Percentiles rank a stretch among this genome's conserved stretches.
These are phyloP conservation scores for Axea sp. DNA, from an alignment of 2,888 invertebrate species.

Conservation along the genomic window DNA sequence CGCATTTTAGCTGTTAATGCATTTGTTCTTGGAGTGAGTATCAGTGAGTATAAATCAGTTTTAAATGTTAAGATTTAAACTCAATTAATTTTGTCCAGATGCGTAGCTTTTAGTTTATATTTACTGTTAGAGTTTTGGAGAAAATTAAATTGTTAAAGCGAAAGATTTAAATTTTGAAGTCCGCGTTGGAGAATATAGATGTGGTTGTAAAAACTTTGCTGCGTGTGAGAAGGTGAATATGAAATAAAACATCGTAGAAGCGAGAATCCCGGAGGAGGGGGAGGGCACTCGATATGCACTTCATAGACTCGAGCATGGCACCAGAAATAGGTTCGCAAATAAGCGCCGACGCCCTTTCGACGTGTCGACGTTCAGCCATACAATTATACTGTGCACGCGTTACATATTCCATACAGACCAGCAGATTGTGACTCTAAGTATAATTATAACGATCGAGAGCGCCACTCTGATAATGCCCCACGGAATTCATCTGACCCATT, in stretches of 20 bases:
- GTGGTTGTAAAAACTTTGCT: too few relatives aligned
- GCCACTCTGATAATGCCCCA: conserved; percentile 61
- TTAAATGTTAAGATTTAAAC: too few relatives aligned
- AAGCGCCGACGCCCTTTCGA: conserved; percentile 60
- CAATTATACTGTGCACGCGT: conserved; percentile 49
- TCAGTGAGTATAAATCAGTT: too few relatives aligned
- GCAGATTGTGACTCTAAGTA: conserved; percentile 61
- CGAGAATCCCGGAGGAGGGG: conserved; percentile 15
- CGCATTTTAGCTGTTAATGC: too few relatives aligned
- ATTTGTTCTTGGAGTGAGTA: too few relatives aligned
- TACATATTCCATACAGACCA: conserved; percentile 42
- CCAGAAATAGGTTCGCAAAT: conserved; percentile 61
- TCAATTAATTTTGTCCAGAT: too few relatives aligned
- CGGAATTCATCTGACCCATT: conserved; percentile 61
- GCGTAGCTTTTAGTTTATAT: too few relatives aligned
- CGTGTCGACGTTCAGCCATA: conserved; percentile 57
- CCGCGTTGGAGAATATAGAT: too few relatives aligned
- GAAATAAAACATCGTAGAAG: conserved; percentile 24
- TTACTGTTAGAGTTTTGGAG: too few relatives aligned
- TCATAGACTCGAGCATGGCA: conserved; percentile 39
- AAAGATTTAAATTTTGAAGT: too few relatives aligned
- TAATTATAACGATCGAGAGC: conserved; percentile 70
- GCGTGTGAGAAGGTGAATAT: conserved; percentile 14
- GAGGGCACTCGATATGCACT: conserved; percentile 43
- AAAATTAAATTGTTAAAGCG: too few relatives aligned